Evolutionary conservation across 2,888 invertebrate genomes (phyloP), one percentile per base, ranked within the genome.

Genomic region (Ophioninae sp.): DNA sequence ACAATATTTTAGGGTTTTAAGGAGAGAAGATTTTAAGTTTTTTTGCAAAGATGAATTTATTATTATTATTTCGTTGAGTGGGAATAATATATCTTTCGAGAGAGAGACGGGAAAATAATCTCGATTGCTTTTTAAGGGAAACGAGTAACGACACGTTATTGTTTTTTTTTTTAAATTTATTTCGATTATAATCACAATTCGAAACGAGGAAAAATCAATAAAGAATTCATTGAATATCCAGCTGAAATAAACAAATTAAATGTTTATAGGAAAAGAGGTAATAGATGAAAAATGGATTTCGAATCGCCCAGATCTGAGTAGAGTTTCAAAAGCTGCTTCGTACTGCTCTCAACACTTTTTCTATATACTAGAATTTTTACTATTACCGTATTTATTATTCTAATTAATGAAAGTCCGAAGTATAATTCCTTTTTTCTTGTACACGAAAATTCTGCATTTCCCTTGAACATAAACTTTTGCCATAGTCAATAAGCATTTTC

Each of bases 1-100:
- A n/a, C n/a, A n/a, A n/a, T n/a, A n/a, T n/a, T n/a, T n/a, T n/a
- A n/a, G n/a, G n/a, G n/a, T 0, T 6, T 10, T 17, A 17, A 51
- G 13, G 13, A 51, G 13, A 22, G 9, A n/a, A n/a, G 20, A 65
- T 56, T 51, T 13, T 51, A 6, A 6, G 51, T 5, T 17, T 17
- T 51, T 51, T 41, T 39, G 39, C 7, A 23, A 20, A 41, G 9
- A 76, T 6, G 58, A 69, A 69, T 23, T 69, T 51, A 69, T 69
- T 17, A 51, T 10, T 51, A 51, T 51, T 51, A 3, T 0, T 51
- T 51, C 51, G 51, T 51, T 51, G 51, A 51, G 17, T 17, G 13
- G 17, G 13, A 51, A 17, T 51, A 10, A 51, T 6, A 51, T 51
- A 3, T 13, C 17, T 17, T 51, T 51, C 13, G 51, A 17, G 13